Conservation (phyloP, 2,113 vertebrate genomes). For the Aythya baeri region DNA sequence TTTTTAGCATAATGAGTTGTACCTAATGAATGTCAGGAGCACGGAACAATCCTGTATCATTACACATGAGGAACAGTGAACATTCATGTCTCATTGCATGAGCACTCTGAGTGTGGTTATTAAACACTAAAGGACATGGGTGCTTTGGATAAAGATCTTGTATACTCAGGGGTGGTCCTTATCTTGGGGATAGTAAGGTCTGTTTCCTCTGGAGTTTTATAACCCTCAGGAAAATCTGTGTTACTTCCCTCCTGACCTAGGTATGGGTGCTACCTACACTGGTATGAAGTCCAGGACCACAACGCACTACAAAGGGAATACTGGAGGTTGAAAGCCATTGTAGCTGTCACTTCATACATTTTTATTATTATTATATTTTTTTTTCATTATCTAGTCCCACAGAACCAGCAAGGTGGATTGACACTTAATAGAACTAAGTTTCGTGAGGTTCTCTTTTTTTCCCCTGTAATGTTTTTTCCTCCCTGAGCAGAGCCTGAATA, state of each 20-base stretch:
- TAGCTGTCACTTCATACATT: neutral
- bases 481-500: neutral
- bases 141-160: neutral
- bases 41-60: neutral
- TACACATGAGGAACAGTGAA: neutral
- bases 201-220: neutral
- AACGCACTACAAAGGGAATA: neutral
- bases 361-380: neutral
- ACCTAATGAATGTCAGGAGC: neutral
- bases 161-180: neutral
- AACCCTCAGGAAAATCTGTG: neutral
- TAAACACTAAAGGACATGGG: neutral
- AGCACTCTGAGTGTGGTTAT: neutral
- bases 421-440: neutral
- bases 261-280: accelerated
- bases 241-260: neutral
- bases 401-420: accelerated
- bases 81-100: neutral
- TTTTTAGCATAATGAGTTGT: neutral
- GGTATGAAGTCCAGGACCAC: neutral
- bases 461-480: neutral
- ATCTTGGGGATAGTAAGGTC: neutral
- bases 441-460: neutral
- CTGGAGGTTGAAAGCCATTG: neutral
- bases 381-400: neutral